Evolutionary conservation across 2,113 vertebrate genomes (phyloP).

Genomic region (Catagonus wagneri): DNA sequence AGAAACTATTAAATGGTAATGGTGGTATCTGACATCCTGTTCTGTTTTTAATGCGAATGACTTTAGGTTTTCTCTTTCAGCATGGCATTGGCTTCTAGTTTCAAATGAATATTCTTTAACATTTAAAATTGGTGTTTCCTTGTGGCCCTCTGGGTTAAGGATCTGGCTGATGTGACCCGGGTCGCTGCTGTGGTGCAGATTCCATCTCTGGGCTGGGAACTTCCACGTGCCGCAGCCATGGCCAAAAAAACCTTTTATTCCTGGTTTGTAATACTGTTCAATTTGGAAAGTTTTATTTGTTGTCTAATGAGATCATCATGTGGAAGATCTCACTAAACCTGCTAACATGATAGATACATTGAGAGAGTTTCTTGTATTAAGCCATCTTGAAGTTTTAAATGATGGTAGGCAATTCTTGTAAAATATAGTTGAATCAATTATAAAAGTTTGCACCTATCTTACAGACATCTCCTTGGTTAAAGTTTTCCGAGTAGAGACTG

Average conservation of each 20-base stretch:
- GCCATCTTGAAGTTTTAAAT: slow-evolving; percentile 7
- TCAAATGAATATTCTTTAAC: neutral
- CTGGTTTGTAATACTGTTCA: neutral
- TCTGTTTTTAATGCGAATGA: neutral
- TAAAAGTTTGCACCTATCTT: neutral
- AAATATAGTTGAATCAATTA: neutral
- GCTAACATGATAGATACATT: neutral
- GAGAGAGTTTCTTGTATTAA: neutral
- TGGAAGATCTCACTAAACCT: neutral
- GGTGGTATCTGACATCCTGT: neutral
- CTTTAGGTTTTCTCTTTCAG: neutral
- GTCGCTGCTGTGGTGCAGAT: too few species aligned
- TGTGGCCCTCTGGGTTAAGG: too few species aligned
- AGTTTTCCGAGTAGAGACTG: neutral
- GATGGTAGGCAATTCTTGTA: neutral
- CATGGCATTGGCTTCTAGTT: neutral
- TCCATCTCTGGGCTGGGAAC: too few species aligned
- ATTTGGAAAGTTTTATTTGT: neutral
- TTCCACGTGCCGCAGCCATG: too few species aligned
- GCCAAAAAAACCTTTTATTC: too few species aligned
- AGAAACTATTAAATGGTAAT: slow-evolving; percentile 8
- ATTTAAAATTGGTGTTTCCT: too few species aligned
- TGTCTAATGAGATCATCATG: neutral
- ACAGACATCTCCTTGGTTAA: neutral
- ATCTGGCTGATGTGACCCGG: too few species aligned